A percentile compares a stretch with the other conserved stretches of the same genome.
These are phyloP conservation scores for Phalloptychus januarius DNA, from an alignment of 2,797 vertebrate genomes.

Conservation along the genomic window DNA sequence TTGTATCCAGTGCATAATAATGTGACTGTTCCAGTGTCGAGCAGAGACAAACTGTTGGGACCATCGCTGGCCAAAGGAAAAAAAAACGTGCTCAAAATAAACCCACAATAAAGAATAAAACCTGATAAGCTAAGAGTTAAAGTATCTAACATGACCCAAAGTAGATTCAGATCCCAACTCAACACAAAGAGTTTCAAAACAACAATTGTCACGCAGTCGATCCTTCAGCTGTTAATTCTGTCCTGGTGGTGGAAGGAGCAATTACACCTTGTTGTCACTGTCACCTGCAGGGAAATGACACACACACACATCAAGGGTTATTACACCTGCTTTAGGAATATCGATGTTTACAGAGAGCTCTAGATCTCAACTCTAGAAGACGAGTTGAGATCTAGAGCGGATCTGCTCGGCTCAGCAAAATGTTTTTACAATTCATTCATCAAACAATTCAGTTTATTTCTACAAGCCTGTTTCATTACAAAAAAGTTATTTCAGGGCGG, in stretches of 20 bases:
- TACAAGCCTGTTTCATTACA: too few relatives aligned
- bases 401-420: not conserved
- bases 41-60: not conserved
- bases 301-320: not conserved
- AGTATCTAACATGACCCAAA: not conserved
- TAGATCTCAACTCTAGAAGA: too few relatives aligned
- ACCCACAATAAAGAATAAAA: not conserved
- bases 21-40: constrained; percentile 41
- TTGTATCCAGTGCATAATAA: constrained; percentile 25
- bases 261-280: constrained; percentile 57
- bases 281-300: constrained; percentile 55
- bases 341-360: not conserved
- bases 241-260: not conserved
- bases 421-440: not conserved
- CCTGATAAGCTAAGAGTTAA: constrained; percentile 2
- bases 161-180: not conserved
- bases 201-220: constrained; percentile 3
- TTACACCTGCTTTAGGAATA: not conserved
- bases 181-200: not conserved
- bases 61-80: not conserved
- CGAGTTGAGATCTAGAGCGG: not conserved
- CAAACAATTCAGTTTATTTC: too few relatives aligned
- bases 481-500: too few relatives aligned
- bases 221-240: constrained; percentile 7
- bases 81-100: not conserved